Conservation (phyloP, 64 coral and sea anemone species). For the Porites australiensis region DNA sequence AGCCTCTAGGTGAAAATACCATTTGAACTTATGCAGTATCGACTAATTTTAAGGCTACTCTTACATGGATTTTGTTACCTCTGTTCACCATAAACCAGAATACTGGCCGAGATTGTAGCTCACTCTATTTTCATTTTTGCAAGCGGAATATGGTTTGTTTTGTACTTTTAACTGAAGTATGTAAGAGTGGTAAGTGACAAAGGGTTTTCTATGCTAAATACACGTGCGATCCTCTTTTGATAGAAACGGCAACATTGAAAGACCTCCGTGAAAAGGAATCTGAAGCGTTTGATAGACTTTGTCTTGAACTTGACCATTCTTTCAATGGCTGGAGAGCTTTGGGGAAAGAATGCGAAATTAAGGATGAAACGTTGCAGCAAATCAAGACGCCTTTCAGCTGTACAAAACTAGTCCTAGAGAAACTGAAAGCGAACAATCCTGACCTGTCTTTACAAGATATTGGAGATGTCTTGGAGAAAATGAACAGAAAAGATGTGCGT, state of each 20-base stretch:
- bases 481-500: conserved; percentile 12
- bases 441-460: conserved; percentile 19
- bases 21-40: not conserved
- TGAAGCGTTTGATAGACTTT: conserved; percentile 30
- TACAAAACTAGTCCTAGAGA: conserved; percentile 9
- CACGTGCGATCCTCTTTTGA: not conserved
- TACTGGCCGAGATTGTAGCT: no score
- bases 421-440: conserved; percentile 14
- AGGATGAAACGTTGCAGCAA: not conserved
- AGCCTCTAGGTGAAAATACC: not conserved
- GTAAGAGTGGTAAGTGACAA: no score
- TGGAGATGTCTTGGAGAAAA: not conserved
- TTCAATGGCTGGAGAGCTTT: not conserved
- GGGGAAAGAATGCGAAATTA: not conserved
- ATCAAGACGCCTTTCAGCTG: not conserved
- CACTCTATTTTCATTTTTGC: no score
- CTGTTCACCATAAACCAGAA: no score
- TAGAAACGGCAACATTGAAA: not conserved
- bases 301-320: conserved; percentile 4
- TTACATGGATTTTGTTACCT: no score
- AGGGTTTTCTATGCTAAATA: no score
- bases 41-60: no score
- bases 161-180: not conserved
- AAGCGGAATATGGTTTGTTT: no score
- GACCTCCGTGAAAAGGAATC: not conserved